Conservation (phyloP, 2,888 invertebrate genomes). For the Hyposoter dolosus region DNA sequence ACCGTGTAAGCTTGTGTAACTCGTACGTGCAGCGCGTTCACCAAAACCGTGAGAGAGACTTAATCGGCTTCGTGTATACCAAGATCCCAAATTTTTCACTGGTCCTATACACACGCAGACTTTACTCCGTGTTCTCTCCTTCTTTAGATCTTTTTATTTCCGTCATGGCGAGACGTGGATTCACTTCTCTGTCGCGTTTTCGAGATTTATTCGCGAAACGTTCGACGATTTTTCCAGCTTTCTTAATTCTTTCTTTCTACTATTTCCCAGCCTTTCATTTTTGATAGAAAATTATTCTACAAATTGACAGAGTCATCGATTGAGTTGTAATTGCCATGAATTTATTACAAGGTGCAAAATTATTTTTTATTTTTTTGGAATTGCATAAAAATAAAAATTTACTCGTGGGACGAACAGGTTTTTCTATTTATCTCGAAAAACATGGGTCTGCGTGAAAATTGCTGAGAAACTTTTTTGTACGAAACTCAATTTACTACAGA, state of each 20-base stretch:
- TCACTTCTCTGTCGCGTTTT: conserved; percentile 20
- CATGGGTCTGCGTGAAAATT: too few relatives aligned
- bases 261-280: neutral
- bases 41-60: conserved; percentile 58
- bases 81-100: conserved; percentile 43
- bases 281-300: neutral
- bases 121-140: neutral
- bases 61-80: conserved; percentile 39
- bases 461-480: too few relatives aligned
- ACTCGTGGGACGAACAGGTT: too few relatives aligned
- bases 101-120: neutral
- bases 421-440: too few relatives aligned
- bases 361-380: neutral
- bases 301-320: too few relatives aligned
- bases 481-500: too few relatives aligned
- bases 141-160: neutral
- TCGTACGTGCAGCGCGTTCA: conserved; percentile 32
- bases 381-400: too few relatives aligned
- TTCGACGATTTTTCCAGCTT: conserved; percentile 36
- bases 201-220: conserved; percentile 58
- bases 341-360: too few relatives aligned
- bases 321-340: too few relatives aligned
- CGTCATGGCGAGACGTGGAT: conserved; percentile 30
- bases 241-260: neutral
- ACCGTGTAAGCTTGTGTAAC: conserved; percentile 61